Base-by-base conservation (phyloP, 1,140 invertebrate species). In the Amphibalanus amphitrite region DNA sequence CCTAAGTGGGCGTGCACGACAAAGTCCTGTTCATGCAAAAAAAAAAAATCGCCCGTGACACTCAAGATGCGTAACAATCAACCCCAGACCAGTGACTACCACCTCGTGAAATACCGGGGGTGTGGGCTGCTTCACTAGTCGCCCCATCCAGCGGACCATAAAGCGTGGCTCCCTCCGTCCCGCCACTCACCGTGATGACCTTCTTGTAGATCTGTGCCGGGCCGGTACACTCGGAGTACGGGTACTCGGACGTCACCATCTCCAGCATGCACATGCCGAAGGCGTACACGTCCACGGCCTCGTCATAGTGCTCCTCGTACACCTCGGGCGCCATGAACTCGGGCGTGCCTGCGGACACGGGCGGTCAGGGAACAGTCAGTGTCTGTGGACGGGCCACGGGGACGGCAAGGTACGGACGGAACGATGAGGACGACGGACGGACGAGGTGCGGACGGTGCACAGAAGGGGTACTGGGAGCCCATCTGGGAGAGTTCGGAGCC, bases 191-290 rank as follows among this genome's bases (percentile, higher is more conserved):
- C 77, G 87, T 92, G 73, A 93, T 93, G 68, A 99, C 97, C 84
- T 97, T 96, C 82, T 97, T 95, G 82, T 98, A 99, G 76, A 99
- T 99, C 83, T 99, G 97, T 70, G 95, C 96, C 70, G 97, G 95
- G 68, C 95, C 95, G 72, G 89, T 91, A 81, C 97, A 99, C 82
- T 99, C 97, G 71, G 91, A 90, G 82, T 99, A 99, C 1, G 97
- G 97, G 86, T 99, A 99, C 83, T 99, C 97, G 38, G 93, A 95
- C n/a, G 97, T 99, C 67, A 96, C 96, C n/a, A 99, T 99, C 84
- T 99, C 97, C 76, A 99, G 84, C 93, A 99, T 97, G 82, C 97
- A 99, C 97, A 99, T 99, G 33, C 97, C 97, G 83, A 99, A 99
- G 3, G 97, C 96, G 83, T 99, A 99, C 59, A 99, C 95, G 81